Evolutionary conservation across 1,140 invertebrate genomes (phyloP).

Genomic region (Arctopsyche grandis): DNA sequence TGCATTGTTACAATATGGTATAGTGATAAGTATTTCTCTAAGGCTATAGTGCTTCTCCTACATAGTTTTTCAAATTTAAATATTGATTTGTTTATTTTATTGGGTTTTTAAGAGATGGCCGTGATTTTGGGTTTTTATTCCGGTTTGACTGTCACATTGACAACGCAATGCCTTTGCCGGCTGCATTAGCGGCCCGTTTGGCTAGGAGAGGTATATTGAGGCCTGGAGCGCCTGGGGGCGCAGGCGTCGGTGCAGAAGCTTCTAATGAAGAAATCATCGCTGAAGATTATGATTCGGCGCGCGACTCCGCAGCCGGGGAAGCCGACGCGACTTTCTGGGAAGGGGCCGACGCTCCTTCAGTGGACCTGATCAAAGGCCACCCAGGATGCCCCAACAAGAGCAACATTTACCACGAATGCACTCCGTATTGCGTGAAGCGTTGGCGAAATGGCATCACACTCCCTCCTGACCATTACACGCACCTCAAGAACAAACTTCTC

Average conservation of each 20-base stretch:
- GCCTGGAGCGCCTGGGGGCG: constrained; percentile 60
- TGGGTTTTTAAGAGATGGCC: too few relatives aligned
- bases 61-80: too few relatives aligned
- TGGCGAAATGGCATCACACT: constrained; percentile 83
- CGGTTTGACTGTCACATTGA: too few relatives aligned
- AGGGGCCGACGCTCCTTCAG: constrained; percentile 66
- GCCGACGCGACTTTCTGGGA: constrained; percentile 62
- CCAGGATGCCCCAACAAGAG: constrained; percentile 95
- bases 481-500: constrained; percentile 79
- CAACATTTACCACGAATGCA: constrained; percentile 95
- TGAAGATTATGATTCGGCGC: constrained; percentile 80
- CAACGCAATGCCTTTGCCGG: constrained; percentile 82
- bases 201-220: constrained; percentile 82
- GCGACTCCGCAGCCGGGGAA: constrained; percentile 58
- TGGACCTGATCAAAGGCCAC: constrained; percentile 72
- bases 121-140: too few relatives aligned
- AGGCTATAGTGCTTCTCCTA: too few relatives aligned
- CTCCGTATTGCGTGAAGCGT: constrained; percentile 85
- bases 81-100: too few relatives aligned
- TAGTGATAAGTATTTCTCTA: too few relatives aligned
- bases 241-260: constrained; percentile 62
- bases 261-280: constrained; percentile 87
- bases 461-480: constrained; percentile 80
- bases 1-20: too few relatives aligned
- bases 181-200: constrained; percentile 84